Conservation (phyloP, 2,797 vertebrate species). For the Tympanoctomys barrerae region DNA sequence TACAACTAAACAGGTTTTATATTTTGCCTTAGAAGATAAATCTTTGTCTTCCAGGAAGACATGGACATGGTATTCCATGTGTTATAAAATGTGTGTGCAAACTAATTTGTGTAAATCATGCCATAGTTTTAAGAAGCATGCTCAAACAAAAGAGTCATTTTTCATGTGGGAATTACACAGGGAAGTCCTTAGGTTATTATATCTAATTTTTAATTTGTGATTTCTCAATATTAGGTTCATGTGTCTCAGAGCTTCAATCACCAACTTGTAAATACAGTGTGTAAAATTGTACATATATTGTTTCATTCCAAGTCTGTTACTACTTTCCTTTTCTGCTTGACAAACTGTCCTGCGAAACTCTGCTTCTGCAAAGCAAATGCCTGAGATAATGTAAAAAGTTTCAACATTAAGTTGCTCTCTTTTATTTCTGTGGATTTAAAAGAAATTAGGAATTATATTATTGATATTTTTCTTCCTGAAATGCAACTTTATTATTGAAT, state of each 20-base stretch:
- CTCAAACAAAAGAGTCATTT: conserved; percentile 32
- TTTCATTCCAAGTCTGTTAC: background rate
- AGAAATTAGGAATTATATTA: conserved; percentile 59
- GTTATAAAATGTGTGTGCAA: background rate
- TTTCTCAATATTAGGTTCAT: conserved; percentile 20
- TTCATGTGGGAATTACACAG: background rate
- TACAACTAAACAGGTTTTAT: background rate
- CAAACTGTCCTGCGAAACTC: conserved; percentile 50
- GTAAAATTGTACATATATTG: background rate
- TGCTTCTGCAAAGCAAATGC: conserved; percentile 51
- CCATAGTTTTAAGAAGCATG: background rate
- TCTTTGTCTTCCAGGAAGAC: background rate
- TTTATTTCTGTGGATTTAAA: conserved; percentile 68
- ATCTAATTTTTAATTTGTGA: background rate
- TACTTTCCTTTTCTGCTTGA: conserved; percentile 47
- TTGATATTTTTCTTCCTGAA: conserved; percentile 39
- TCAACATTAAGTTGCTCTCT: background rate
- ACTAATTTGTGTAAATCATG: background rate
- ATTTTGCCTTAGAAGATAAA: conserved; percentile 15
- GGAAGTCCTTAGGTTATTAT: background rate
- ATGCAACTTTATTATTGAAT: conserved; percentile 60
- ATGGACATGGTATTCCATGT: too few relatives aligned
- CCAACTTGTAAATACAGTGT: background rate
- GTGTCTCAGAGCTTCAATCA: background rate
- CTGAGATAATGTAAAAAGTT: conserved; percentile 33